These are phyloP conservation scores for Benitochromis conjunctus DNA, from an alignment of 2,113 vertebrate genomes.

Conservation along the genomic window DNA sequence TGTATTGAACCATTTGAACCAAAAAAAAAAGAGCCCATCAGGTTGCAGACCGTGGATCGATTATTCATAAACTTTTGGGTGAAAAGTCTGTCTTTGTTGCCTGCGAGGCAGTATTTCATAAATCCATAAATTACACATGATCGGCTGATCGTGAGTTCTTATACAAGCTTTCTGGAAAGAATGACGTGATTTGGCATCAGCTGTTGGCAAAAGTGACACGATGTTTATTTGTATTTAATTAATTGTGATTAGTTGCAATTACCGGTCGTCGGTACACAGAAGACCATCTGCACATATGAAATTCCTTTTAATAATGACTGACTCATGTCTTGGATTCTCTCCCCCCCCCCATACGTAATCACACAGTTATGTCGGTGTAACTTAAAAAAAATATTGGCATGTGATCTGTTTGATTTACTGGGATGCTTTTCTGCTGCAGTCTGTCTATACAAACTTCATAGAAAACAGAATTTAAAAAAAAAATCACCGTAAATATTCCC, in stretches of 20 bases:
- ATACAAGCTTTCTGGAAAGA: not conserved
- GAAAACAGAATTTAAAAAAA: fast-evolving
- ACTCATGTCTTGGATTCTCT: not conserved
- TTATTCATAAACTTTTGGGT: not conserved
- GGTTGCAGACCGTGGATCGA: not conserved
- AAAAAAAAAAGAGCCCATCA: not conserved
- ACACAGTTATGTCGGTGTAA: not conserved
- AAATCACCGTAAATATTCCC: not conserved
- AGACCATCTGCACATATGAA: not conserved
- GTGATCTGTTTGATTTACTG: not conserved
- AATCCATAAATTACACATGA: not conserved
- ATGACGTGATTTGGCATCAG: not conserved
- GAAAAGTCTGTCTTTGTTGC: not conserved
- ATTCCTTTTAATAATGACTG: not conserved
- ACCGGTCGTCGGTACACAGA: not conserved
- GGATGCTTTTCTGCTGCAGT: not conserved
- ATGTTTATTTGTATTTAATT: not conserved
- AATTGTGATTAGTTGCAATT: not conserved
- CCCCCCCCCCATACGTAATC: not conserved
- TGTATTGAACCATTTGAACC: not conserved
- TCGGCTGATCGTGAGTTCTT: not conserved
- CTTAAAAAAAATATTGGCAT: not conserved
- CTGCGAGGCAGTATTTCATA: not conserved
- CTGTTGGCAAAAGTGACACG: not conserved
- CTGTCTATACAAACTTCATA: not conserved